These are phyloP conservation scores for Phasia obesa DNA, from an alignment of 2,888 invertebrate genomes.

Conservation along the genomic window DNA sequence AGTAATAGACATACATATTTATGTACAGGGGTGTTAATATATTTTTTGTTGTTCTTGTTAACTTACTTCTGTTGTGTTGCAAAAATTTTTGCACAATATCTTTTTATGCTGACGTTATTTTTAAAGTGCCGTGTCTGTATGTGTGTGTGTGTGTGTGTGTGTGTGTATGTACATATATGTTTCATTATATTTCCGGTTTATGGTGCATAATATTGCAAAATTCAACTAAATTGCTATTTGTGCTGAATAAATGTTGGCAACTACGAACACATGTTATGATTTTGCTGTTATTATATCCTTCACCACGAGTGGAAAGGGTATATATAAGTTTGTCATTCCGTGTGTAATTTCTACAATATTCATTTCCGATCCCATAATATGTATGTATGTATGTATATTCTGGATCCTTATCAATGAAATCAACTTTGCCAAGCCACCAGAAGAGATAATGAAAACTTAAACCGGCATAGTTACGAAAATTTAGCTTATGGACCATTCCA, in stretches of 20 bases:
- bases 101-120: slow-evolving; percentile 31
- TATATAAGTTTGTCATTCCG: no score
- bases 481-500: no score
- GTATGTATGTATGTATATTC: no score
- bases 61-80: not conserved
- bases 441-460: no score
- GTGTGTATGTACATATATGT: not conserved
- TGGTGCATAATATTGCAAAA: slow-evolving; percentile 25
- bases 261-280: slow-evolving; percentile 10
- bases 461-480: no score
- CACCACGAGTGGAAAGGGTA: no score
- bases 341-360: no score
- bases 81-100: not conserved
- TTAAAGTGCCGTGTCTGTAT: slow-evolving; percentile 20
- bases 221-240: slow-evolving; percentile 46
- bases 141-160: not conserved
- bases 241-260: slow-evolving; percentile 34
- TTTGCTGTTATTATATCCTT: slow-evolving; percentile 2
- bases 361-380: no score
- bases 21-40: not conserved
- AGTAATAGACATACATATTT: not conserved
- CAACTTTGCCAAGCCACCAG: no score
- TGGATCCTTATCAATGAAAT: no score
- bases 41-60: not conserved
- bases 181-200: slow-evolving; percentile 16